Evolutionary conservation across 2,797 vertebrate species (phyloP), one percentile per base, ranked within the genome.

Genomic region (Chelmon rostratus): DNA sequence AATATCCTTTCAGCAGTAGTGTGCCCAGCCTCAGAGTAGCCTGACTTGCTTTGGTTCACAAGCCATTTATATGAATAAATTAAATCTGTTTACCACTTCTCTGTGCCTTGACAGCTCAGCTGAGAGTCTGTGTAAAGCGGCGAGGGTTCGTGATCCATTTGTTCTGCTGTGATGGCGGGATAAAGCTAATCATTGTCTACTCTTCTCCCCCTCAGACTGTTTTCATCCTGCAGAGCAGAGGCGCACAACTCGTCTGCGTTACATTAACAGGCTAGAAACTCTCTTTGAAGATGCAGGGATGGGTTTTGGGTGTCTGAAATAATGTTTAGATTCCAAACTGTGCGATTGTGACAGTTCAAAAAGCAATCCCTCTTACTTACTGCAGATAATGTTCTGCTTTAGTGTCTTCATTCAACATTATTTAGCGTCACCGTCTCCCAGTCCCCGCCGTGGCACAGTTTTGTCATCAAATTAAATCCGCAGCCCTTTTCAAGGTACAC

Each of bases 151-250:
- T 88, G 92, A 91, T 93, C 90, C 91, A 92, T 92, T 92, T 90
- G 91, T 91, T 92, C 86, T 93, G 91, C 91, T 81, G 85, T 68
- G 89, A 90, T 90, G 92, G 89, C 23, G 88, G 88, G 88, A 92
- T 92, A 85, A 92, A 94, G 93, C 89, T 89, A 87, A 92, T 94
- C 86, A 87, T 92, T 89, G 90, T 89, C 90, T 91, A 75, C 83
- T 73, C 77, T 28, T 83, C 81, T 79, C 86, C 59, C 79, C 79
- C 86, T 82, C 82, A 64, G 59, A 85, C 81, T 70, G 79, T 86
- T 88, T 89, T 88, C 66, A 82, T 90, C 89, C 89, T 59, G 84
- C 89, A 38, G 78, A 87, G 90, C 79, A 33, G 88, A 85, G 81
- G 81, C 76, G 10, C 79, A 40, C 79, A 67, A 57, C 86, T 83